Evolutionary conservation across 2,113 vertebrate genomes (phyloP), one percentile per base, ranked within the genome.

Genomic region (Sarotherodon lohbergeri): DNA sequence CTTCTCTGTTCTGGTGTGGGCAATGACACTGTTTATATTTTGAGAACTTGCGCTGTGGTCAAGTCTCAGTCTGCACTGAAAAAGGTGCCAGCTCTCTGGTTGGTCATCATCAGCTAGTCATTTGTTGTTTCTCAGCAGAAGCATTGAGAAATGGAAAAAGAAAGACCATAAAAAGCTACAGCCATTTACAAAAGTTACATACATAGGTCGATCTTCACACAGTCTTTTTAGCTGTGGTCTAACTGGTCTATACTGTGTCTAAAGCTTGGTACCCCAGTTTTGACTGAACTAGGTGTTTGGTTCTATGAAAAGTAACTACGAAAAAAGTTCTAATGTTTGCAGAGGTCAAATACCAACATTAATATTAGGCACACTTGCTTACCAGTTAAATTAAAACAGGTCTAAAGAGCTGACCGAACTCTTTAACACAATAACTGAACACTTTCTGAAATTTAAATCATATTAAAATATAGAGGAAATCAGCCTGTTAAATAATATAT

Each of bases 1-100:
- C 16, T 0, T 61, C 16, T 63, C 16, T 34, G 29, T 63, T 0
- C 59, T 36, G 59, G 9, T 63, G 16, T 63, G 16, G 59, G 3
- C 59, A 36, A 11, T 0, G 29, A 34, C 16, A 19, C 29, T 0
- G 1, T 19, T 63, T 11, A 63, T 63, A 63, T 19, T 34, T 34
- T 63, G 59, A 63, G 59, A 63, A 63, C 59, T 1, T 63, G 59
- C 1, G 0, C 59, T 36, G 16, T 63, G 59, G 59, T 63, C 29
- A 19, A 61, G 29, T 34, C 0, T 63, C 29, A 63, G 59, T 1
- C 16, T 63, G 59, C 59, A 63, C 59, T 36, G 59, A 34, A 36
- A 63, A 19, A 63, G 59, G 9, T 36, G 29, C 29, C 29, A 63
- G 59, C 57, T 63, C 59, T 63, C 29, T 63, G 56, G 4, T 63